Percentiles rank a stretch among this genome's conserved stretches.
These are phyloP conservation scores for Hippasteria phrygiana DNA, from an alignment of 53 echinoderm and acorn worm genomes.

Conservation along the genomic window DNA sequence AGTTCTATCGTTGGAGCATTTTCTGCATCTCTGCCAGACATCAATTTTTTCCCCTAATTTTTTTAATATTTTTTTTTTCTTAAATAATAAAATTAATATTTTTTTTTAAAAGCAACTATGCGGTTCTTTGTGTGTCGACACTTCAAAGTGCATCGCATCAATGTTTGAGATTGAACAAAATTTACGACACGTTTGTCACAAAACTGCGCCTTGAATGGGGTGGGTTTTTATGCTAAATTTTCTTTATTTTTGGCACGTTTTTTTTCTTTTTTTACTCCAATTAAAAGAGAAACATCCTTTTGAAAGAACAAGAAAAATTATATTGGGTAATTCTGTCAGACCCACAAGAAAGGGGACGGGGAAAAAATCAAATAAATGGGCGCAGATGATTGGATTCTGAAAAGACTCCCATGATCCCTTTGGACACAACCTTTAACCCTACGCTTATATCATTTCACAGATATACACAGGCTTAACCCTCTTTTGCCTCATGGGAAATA, in stretches of 20 bases:
- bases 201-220: neutral
- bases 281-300: no score
- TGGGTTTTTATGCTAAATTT: no score
- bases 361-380: neutral
- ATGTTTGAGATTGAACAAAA: neutral
- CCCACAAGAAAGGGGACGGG: neutral
- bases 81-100: neutral
- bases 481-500: conserved; percentile 30
- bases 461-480: conserved; percentile 6
- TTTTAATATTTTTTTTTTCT: conserved; percentile 10
- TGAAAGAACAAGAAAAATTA: no score
- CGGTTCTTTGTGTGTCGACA: neutral
- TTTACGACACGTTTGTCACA: neutral
- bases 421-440: conserved; percentile 33
- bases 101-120: neutral
- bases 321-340: neutral
- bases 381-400: neutral
- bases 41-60: conserved; percentile 21
- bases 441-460: conserved; percentile 33
- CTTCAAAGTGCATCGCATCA: neutral
- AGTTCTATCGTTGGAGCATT: conserved; percentile 20
- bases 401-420: conserved; percentile 18
- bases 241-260: no score
- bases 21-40: conserved; percentile 34
- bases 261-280: no score